phyloP scores from a whole-genome alignment of 2,888 invertebrate genomes.

The Lapara coniferarum region DNA sequence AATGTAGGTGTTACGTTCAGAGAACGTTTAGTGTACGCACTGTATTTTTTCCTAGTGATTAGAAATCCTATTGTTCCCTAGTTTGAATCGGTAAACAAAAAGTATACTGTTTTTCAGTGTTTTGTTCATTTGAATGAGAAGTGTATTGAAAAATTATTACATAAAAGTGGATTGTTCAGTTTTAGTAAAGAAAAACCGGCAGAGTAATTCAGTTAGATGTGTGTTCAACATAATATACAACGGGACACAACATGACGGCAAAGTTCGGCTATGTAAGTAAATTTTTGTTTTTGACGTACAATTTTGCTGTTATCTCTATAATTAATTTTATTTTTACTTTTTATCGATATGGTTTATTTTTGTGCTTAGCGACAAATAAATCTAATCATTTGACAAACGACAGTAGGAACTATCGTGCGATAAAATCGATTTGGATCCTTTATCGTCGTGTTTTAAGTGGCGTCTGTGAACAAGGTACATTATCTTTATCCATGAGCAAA shows the following conservation, averaged over 20 bases:
- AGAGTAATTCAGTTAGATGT: conserved; percentile 82
- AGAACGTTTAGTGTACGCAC: conserved; percentile 63
- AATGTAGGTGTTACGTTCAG: conserved; percentile 65
- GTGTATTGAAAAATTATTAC: conserved; percentile 77
- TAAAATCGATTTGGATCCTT: conserved; percentile 26
- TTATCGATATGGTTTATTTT: neutral
- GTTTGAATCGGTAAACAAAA: conserved; percentile 62
- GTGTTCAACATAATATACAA: conserved; percentile 82
- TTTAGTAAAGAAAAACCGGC: conserved; percentile 74
- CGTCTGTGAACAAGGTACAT: neutral
- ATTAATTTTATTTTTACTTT: neutral
- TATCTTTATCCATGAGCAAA: conserved; percentile 7
- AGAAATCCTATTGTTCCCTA: conserved; percentile 79
- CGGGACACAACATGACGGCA: conserved; percentile 85
- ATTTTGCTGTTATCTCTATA: neutral
- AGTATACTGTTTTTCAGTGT: conserved; percentile 74
- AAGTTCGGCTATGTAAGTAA: conserved; percentile 83
- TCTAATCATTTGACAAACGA: conserved; percentile 21
- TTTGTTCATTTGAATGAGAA: conserved; percentile 72
- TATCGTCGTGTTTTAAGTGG: conserved; percentile 16
- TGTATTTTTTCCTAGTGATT: conserved; percentile 70
- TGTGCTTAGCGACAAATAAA: conserved; percentile 6
- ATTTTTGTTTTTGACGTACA: conserved; percentile 29
- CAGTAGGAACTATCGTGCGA: conserved; percentile 21
- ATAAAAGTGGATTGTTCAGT: conserved; percentile 80